Evolutionary conservation across 2,113 vertebrate genomes (phyloP).

Genomic region (Corydoras maculifer): DNA sequence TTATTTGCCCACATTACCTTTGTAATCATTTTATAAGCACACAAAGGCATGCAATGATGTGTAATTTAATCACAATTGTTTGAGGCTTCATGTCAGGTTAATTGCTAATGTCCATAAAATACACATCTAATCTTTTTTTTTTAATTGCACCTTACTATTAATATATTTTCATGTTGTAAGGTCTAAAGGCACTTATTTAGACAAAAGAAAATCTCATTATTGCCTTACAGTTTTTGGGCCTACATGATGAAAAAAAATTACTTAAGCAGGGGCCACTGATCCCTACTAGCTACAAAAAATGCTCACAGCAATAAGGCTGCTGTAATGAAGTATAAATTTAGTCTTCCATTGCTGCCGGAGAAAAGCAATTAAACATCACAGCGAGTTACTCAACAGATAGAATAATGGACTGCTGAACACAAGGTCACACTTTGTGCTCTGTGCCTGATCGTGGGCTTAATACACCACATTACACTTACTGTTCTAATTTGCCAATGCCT

Average conservation of each 20-base stretch:
- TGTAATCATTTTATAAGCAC: no score
- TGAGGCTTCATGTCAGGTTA: no score
- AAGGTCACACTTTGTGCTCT: slow-evolving; percentile 25
- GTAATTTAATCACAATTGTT: no score
- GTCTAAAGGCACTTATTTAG: neutral
- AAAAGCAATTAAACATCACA: slow-evolving; percentile 39
- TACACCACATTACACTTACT: slow-evolving; percentile 26
- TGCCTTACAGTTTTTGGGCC: slow-evolving; percentile 1
- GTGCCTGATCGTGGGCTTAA: slow-evolving; percentile 27
- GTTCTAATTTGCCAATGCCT: slow-evolving; percentile 27
- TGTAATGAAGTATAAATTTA: slow-evolving; percentile 32
- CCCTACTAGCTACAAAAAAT: slow-evolving; percentile 1
- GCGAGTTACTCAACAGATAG: slow-evolving; percentile 23
- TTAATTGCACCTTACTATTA: no score
- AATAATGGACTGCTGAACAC: slow-evolving; percentile 30
- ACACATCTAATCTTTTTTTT: no score
- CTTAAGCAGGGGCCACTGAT: slow-evolving; percentile 12
- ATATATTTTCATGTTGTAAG: neutral
- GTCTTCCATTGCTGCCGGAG: slow-evolving; percentile 6
- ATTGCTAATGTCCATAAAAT: no score
- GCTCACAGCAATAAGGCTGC: slow-evolving; percentile 20
- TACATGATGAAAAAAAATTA: neutral
- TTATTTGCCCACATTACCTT: no score
- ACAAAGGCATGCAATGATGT: no score
- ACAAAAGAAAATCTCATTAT: slow-evolving; percentile 4